Evolutionary conservation across 2,888 invertebrate species (phyloP).

Genomic region (Corbicula japonica): DNA sequence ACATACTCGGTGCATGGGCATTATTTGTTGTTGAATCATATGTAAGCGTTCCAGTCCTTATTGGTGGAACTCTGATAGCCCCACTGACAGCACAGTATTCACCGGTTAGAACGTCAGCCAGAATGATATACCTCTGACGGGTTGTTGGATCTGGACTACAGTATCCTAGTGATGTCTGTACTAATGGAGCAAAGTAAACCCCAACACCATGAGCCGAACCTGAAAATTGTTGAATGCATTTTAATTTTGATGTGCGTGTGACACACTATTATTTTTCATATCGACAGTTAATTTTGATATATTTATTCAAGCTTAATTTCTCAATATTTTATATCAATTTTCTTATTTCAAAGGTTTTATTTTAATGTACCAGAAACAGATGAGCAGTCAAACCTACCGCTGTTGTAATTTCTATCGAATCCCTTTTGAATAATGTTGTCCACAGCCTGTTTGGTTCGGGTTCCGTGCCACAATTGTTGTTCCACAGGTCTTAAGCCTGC

Average conservation of each 20-base stretch:
- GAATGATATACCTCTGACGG: constrained; percentile 43
- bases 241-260: background rate
- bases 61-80: constrained; percentile 30
- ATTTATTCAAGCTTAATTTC: background rate
- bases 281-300: background rate
- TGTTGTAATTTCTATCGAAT: constrained; percentile 47
- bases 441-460: background rate
- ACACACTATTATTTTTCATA: background rate
- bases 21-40: constrained; percentile 58
- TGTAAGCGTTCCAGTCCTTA: constrained; percentile 6
- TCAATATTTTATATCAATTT: background rate
- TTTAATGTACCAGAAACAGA: background rate
- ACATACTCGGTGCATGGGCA: constrained; percentile 33
- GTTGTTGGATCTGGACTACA: constrained; percentile 33
- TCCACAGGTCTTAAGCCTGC: constrained; percentile 23
- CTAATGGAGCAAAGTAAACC: constrained; percentile 49
- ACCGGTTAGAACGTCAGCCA: constrained; percentile 51
- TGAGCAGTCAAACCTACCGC: constrained; percentile 10
- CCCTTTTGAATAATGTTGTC: constrained; percentile 45
- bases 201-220: constrained; percentile 45
- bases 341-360: background rate
- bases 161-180: constrained; percentile 28
- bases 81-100: constrained; percentile 22
- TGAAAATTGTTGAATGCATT: constrained; percentile 1
- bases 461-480: constrained; percentile 45